phyloP scores from a whole-genome alignment of 1,140 invertebrate genomes.

The Tetramorium parvispinum region DNA sequence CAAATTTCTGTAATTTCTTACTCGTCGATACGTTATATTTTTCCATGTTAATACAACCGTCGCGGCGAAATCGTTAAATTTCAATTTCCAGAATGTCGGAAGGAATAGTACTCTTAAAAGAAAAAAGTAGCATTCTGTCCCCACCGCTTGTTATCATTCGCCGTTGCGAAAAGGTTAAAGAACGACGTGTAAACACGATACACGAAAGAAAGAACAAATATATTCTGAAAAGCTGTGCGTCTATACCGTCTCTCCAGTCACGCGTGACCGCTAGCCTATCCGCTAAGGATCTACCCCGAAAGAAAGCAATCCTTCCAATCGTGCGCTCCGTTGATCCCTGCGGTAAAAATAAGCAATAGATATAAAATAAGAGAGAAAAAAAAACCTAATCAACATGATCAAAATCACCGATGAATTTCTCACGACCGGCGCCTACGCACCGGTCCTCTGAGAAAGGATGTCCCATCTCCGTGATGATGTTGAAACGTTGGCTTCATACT shows the following conservation, averaged over 20 bases:
- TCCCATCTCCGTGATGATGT: conserved; percentile 46
- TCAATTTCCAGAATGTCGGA: not conserved
- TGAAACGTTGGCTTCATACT: conserved; percentile 56
- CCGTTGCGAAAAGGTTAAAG: conserved; percentile 20
- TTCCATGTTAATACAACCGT: not conserved
- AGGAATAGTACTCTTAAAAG: not conserved
- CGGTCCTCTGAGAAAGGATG: conserved; percentile 55
- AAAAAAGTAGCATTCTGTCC: not conserved
- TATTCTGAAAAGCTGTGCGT: conserved; percentile 14
- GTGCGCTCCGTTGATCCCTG: conserved; percentile 64
- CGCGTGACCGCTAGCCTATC: conserved; percentile 4
- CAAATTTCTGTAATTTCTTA: conserved; percentile 24
- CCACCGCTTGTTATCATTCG: not conserved
- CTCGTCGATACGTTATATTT: not conserved
- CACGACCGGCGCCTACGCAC: conserved; percentile 25
- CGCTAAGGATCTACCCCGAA: conserved; percentile 24
- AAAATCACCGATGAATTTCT: conserved; percentile 63
- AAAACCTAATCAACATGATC: conserved; percentile 69
- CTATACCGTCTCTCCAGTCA: conserved; percentile 25
- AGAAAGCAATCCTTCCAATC: conserved; percentile 47
- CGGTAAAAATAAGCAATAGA: conserved; percentile 64
- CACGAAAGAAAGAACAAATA: conserved; percentile 1
- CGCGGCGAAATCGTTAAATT: not conserved
- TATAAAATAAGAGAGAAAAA: conserved; percentile 64
- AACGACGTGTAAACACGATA: not conserved